Conservation (phyloP, 30 jellyfish, hydroid and myxozoan genomes). For the Pelagia noctiluca region DNA sequence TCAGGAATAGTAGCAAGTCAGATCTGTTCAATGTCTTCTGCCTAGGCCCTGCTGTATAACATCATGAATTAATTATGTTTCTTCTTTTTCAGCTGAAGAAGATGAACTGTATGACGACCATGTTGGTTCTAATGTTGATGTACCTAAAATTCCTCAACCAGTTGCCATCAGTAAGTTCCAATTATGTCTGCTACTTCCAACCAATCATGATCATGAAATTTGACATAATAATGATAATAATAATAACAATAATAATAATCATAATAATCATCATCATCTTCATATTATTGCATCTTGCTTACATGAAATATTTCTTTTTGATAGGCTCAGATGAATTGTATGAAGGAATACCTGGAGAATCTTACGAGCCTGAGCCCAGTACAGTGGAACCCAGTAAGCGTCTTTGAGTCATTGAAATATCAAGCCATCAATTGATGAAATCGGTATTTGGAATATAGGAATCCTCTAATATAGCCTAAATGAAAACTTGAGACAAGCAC, state of each 20-base stretch:
- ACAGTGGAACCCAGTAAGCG: background rate
- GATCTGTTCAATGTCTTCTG: no score
- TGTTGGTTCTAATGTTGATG: no score
- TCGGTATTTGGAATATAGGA: no score
- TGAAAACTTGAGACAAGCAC: no score
- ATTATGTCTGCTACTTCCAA: background rate
- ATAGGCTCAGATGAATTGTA: conserved; percentile 21
- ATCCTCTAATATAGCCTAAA: no score
- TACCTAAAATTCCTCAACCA: no score
- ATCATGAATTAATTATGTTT: no score
- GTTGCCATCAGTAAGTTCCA: conserved; percentile 1
- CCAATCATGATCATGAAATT: background rate
- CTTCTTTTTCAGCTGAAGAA: no score
- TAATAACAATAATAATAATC: background rate
- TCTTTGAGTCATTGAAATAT: no score
- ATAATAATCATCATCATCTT: background rate
- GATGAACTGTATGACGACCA: conserved; percentile 35
- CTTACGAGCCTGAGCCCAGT: conserved; percentile 18
- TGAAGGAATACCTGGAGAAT: conserved; percentile 64
- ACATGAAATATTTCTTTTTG: background rate
- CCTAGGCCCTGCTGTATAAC: no score
- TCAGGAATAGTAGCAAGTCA: no score
- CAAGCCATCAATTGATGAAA: no score
- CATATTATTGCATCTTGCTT: background rate
- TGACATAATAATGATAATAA: background rate